These are phyloP conservation scores for Malurus splendens DNA, from an alignment of 2,797 vertebrate genomes.

Conservation along the genomic window DNA sequence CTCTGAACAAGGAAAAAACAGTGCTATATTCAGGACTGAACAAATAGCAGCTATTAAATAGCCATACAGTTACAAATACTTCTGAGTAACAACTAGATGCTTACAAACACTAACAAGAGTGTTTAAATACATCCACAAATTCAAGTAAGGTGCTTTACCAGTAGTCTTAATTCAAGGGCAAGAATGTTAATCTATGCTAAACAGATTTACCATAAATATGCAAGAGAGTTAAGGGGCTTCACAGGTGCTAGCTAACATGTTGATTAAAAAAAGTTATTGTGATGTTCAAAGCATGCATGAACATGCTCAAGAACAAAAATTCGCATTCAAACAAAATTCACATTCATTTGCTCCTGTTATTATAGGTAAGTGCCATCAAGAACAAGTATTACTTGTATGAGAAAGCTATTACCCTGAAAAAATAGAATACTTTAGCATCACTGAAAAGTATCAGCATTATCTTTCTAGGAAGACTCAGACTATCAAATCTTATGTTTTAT, in stretches of 20 bases:
- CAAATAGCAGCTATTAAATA: not conserved
- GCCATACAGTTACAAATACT: not conserved
- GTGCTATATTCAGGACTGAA: not conserved
- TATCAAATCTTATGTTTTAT: not conserved
- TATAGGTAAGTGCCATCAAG: not conserved
- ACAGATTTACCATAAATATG: slow-evolving; percentile 22
- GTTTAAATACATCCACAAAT: not conserved
- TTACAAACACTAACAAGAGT: not conserved
- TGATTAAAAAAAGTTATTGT: not conserved
- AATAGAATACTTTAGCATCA: not conserved
- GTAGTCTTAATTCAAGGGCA: slow-evolving; percentile 12
- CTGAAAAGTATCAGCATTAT: not conserved
- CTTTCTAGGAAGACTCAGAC: not conserved
- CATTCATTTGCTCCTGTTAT: not conserved
- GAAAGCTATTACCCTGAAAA: not conserved
- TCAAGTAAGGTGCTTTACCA: not conserved
- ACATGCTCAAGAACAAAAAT: not conserved
- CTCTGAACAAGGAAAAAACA: not conserved
- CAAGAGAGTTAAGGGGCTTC: not conserved
- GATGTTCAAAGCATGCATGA: not conserved
- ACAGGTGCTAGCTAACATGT: not conserved
- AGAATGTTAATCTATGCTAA: slow-evolving; percentile 11
- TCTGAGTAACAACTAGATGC: not conserved
- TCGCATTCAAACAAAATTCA: not conserved
- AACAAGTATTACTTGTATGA: not conserved